A percentile compares a stretch with the other conserved stretches of the same genome.
Conservation (phyloP, 1,140 invertebrate genomes). For the Metopolophium dirhodum region DNA sequence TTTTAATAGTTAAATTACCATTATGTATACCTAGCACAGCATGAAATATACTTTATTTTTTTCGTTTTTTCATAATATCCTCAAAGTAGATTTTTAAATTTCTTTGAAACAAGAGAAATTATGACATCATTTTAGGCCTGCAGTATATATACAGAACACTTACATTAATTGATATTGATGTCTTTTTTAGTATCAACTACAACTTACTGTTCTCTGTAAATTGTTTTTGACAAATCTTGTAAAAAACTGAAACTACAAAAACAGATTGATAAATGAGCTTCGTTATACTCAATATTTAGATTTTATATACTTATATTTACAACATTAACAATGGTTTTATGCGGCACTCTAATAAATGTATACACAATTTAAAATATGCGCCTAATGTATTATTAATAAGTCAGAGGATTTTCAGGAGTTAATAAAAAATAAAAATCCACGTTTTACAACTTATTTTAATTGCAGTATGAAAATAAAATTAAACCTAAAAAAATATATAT, state of each 20-base stretch:
- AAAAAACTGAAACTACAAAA: not conserved
- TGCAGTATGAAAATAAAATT: not conserved
- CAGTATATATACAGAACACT: not conserved
- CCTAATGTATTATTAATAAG: not conserved
- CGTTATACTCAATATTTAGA: not conserved
- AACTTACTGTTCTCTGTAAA: not conserved
- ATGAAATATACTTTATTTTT: not conserved
- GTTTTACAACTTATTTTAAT: not conserved
- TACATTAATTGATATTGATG: not conserved
- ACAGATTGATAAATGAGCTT: not conserved
- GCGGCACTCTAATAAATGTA: not conserved
- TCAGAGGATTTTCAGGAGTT: not conserved
- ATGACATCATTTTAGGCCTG: not conserved
- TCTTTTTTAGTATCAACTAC: not conserved
- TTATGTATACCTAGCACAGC: not conserved
- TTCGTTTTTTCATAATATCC: not conserved
- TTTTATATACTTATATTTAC: not conserved
- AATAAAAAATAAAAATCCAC: not conserved
- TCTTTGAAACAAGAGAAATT: not conserved
- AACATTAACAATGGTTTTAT: not conserved
- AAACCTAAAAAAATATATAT: not conserved
- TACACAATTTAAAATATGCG: not conserved
- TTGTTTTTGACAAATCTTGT: not conserved
- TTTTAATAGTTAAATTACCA: too few species aligned
- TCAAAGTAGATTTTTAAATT: not conserved